These are phyloP conservation scores for Taenioides sp. DNA, from an alignment of 2,797 vertebrate genomes.

Conservation along the genomic window DNA sequence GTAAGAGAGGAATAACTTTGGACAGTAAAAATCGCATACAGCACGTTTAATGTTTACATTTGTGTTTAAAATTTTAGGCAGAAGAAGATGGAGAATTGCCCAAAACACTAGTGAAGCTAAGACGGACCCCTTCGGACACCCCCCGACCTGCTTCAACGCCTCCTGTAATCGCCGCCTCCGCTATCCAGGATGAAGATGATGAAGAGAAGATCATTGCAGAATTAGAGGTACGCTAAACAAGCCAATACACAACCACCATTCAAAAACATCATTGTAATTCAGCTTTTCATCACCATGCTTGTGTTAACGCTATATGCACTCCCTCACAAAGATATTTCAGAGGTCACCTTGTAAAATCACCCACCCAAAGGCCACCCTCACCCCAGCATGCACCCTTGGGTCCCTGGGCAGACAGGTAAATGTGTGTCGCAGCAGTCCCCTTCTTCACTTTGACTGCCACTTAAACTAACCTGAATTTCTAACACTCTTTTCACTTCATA, in stretches of 20 bases:
- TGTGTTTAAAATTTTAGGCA: conserved; percentile 64
- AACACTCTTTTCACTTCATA: background rate
- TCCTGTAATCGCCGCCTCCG: conserved; percentile 87
- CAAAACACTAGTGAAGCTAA: conserved; percentile 87
- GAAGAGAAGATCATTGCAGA: conserved; percentile 92
- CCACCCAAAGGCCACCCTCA: conserved; percentile 45
- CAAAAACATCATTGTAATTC: background rate
- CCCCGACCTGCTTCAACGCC: conserved; percentile 90
- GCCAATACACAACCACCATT: background rate
- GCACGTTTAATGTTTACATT: background rate
- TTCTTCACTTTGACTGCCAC: conserved; percentile 6
- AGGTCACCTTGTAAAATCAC: conserved; percentile 64
- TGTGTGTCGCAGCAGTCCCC: conserved; percentile 16
- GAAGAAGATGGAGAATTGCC: conserved; percentile 88
- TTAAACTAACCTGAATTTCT: background rate
- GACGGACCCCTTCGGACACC: conserved; percentile 86
- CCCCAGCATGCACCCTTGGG: conserved; percentile 48
- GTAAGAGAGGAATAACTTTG: too few relatives aligned
- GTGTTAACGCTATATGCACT: conserved; percentile 1
- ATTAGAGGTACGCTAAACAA: conserved; percentile 87
- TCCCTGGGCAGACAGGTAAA: conserved; percentile 88
- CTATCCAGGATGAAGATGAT: conserved; percentile 85
- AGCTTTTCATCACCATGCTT: background rate
- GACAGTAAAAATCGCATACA: too few relatives aligned
- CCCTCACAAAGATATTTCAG: conserved; percentile 73